Evolutionary conservation across 2,888 invertebrate genomes (phyloP), one percentile per base, ranked within the genome.

Genomic region (Stictocephala bisonia): DNA sequence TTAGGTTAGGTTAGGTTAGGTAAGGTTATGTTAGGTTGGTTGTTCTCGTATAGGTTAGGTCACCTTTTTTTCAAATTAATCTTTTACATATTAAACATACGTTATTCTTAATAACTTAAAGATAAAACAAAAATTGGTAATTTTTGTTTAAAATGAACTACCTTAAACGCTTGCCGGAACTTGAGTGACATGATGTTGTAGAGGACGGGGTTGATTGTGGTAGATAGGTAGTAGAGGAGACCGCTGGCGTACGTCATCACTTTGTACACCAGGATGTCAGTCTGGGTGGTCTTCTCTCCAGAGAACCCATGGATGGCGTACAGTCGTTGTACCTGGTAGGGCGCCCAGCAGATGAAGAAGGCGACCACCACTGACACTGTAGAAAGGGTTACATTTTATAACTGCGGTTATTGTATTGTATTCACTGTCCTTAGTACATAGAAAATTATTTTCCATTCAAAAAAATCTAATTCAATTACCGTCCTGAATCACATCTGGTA

Each of bases 101-200:
- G n/a, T n/a, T n/a, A n/a, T 35, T 35, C 35, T 11, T 35, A 11
- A 35, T 9, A 11, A 35, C 11, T 35, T 35, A 35, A 35, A 35
- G 11, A 35, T 9, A 35, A 35, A 11, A 11, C 11, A 35, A 35
- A 35, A n/a, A n/a, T n/a, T n/a, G n/a, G n/a, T n/a, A n/a, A n/a
- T n/a, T n/a, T n/a, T n/a, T n/a, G n/a, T n/a, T n/a, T n/a, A n/a
- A n/a, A n/a, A n/a, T 73, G 22, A 76, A 75, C 76, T 68, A 80
- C 79, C 78, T 80, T 80, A 68, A 79, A 79, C 4, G 80, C 79
- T 24, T 78, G 93, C 58, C 96, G 88, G 83, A 96, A 97, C 84
- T 96, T 96, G 83, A 94, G 91, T 13, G 96, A 96, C 96, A 97
- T 95, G 71, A 96, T 93, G 84, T 96, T 94, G 85, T 97, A 97